Base-by-base conservation (phyloP, 2,888 invertebrate species). In the Trypoxylon attenuatum region DNA sequence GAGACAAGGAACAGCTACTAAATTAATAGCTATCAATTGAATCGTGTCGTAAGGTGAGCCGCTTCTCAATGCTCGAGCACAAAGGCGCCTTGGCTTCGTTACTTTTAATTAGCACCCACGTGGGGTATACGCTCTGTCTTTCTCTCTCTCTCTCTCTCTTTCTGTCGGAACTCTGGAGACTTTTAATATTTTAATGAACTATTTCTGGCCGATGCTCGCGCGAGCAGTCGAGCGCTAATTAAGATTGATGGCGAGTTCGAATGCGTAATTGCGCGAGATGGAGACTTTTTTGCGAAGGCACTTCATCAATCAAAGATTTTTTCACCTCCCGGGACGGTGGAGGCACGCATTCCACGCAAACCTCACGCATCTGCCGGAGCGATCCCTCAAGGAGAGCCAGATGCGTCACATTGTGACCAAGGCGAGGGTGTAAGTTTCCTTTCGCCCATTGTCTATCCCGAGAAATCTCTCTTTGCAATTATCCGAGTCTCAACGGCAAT, bases 221-320 rank as follows among this genome's bases (percentile, higher is more conserved):
- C n/a, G 33, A 33, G 33, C 45, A 58, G 66, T 75, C n/a, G 33
- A 33, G 33, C 45, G 61, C 66, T 75, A 75, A 75, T 75, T 76
- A 75, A 75, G 75, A 75, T 75, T 71, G 76, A 75, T 75, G 76
- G 73, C 59, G 61, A 68, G 76, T 73, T 66, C 73, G 68, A 75
- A 73, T 68, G 70, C 73, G 76, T 76, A 76, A 75, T 75, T 73
- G 74, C 68, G 75, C 75, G 43, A 65, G 76, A 70, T 55, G 73
- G 60, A 55, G 66, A 50, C 74, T 69, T 62, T 45, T 61, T 51
- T 41, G 55, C 57, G 52, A 38, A 64, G 64, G 72, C 66, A 66
- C 70, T 75, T 75, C 75, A 75, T 75, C 76, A 76, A 75, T 75
- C 75, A 75, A 60, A 60, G 47, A 67, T 65, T 67, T 72, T 70